phyloP scores from a whole-genome alignment of 2,113 vertebrate genomes.

The Vulpes vulpes region DNA sequence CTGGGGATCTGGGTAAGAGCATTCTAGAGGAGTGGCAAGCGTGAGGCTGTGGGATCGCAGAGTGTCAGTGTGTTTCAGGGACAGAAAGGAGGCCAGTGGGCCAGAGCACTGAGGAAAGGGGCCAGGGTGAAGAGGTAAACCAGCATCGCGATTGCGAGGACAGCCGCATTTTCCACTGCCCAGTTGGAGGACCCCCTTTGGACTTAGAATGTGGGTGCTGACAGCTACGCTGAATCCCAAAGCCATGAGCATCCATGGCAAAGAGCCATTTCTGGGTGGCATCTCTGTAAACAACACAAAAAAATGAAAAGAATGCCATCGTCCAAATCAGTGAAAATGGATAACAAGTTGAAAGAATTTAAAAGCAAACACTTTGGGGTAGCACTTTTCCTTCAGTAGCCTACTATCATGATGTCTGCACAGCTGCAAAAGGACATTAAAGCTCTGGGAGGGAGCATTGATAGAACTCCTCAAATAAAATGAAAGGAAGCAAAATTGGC shows the following conservation, averaged over 20 bases:
- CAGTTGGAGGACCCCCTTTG: neutral
- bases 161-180: neutral
- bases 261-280: neutral
- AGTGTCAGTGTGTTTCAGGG: neutral
- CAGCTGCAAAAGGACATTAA: neutral
- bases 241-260: neutral
- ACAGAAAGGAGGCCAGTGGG: neutral
- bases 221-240: fast-evolving
- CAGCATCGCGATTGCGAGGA: fast-evolving
- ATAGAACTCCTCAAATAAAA: conserved; percentile 95
- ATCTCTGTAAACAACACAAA: neutral
- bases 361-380: neutral
- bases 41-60: neutral
- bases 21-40: neutral
- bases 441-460: conserved; percentile 80
- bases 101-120: neutral
- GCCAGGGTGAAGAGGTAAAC: neutral
- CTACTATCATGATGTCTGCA: neutral
- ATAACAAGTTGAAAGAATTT: neutral
- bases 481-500: conserved; percentile 91
- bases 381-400: neutral
- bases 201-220: neutral
- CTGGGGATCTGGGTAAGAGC: neutral
- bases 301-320: neutral
- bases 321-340: neutral